A percentile compares a stretch with the other conserved stretches of the same genome.
Conservation (phyloP, 2,797 vertebrate species). For the Sphenopsis melanotis region DNA sequence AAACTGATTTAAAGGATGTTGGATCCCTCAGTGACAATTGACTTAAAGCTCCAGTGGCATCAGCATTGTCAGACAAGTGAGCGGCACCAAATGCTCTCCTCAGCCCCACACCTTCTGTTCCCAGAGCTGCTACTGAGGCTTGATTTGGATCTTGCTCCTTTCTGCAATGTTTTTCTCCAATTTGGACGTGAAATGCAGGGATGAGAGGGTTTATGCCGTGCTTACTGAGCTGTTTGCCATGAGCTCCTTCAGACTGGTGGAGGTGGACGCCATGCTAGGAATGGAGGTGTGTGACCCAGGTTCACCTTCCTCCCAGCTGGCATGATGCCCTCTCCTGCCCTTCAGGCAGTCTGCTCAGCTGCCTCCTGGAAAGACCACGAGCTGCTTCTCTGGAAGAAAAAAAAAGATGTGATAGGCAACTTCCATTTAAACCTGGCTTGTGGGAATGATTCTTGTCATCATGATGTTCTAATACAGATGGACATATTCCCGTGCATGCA, state of each 20-base stretch:
- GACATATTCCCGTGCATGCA: background rate
- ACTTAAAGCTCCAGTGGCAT: background rate
- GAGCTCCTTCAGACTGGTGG: background rate
- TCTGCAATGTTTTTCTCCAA: background rate
- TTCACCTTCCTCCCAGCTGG: background rate
- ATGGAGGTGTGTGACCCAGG: background rate
- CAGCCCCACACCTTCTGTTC: background rate
- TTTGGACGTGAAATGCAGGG: background rate
- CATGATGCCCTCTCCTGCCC: background rate
- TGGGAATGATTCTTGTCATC: background rate
- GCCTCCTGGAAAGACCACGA: rapidly evolving
- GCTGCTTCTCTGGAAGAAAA: background rate
- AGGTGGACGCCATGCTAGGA: background rate
- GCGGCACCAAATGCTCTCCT: background rate
- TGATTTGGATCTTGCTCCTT: background rate
- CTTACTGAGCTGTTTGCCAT: rapidly evolving
- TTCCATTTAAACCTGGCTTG: background rate
- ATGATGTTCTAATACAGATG: background rate
- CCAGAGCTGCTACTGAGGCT: background rate
- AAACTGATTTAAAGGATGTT: background rate
- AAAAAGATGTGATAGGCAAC: background rate
- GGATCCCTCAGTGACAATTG: background rate
- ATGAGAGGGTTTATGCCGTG: background rate
- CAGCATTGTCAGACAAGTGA: background rate
- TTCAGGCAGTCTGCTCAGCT: background rate